phyloP scores from a whole-genome alignment of 2,113 vertebrate genomes.

The Embiotoca jacksoni region DNA sequence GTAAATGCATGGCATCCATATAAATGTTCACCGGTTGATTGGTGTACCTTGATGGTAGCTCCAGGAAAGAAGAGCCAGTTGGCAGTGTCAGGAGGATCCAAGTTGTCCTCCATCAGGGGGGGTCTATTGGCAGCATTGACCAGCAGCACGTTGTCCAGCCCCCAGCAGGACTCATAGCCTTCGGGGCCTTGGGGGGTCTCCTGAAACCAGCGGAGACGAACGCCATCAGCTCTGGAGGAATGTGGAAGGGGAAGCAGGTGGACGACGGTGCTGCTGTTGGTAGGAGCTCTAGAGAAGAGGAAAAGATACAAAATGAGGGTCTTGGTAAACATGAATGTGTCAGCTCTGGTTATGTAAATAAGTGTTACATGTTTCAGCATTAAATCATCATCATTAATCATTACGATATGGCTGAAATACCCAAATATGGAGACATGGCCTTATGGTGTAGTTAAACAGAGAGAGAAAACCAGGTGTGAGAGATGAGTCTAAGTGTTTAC shows the following conservation, averaged over 20 bases:
- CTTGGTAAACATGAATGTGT: neutral
- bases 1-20: neutral
- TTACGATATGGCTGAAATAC: slow-evolving; percentile 3
- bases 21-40: neutral
- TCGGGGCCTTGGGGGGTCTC: slow-evolving; percentile 87
- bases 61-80: slow-evolving; percentile 99
- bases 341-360: neutral
- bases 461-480: slow-evolving; percentile 1
- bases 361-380: neutral
- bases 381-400: neutral
- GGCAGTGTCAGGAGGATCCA: slow-evolving; percentile 95
- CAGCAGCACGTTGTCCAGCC: slow-evolving; percentile 93
- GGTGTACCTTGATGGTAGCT: slow-evolving; percentile 93
- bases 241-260: slow-evolving; percentile 93
- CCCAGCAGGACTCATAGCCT: slow-evolving; percentile 98
- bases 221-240: slow-evolving; percentile 86
- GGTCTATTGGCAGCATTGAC: slow-evolving; percentile 92
- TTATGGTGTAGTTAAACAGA: neutral
- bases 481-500: slow-evolving; percentile 2
- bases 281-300: slow-evolving; percentile 88
- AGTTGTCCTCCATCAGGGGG: slow-evolving; percentile 91
- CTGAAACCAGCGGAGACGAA: slow-evolving; percentile 94
- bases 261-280: slow-evolving; percentile 93
- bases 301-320: slow-evolving; percentile 20
- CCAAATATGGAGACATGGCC: neutral